These are phyloP conservation scores for Argyresthia goedartella DNA, from an alignment of 2,888 invertebrate species.

Conservation along the genomic window DNA sequence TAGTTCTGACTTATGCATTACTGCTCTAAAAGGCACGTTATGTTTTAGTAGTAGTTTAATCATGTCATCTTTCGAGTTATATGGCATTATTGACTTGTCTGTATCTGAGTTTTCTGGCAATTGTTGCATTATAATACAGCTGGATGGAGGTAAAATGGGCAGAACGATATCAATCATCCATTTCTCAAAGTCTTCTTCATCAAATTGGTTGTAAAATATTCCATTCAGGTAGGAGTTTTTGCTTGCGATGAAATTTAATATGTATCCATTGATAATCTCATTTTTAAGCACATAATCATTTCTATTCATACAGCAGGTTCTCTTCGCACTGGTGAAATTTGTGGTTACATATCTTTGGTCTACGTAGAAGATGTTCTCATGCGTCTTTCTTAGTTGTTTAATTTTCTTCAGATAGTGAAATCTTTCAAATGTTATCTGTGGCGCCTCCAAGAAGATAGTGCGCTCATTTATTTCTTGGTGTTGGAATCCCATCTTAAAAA, in stretches of 20 bases:
- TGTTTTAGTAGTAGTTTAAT: slow-evolving; percentile 25
- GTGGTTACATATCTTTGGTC: slow-evolving; percentile 26
- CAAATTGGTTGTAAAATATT: slow-evolving; percentile 23
- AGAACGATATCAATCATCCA: slow-evolving; percentile 34
- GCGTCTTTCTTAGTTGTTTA: slow-evolving; percentile 16
- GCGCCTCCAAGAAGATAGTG: slow-evolving; percentile 29
- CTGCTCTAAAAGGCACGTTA: slow-evolving; percentile 27
- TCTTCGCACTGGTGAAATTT: no score
- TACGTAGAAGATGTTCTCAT: slow-evolving; percentile 27
- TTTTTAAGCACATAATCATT: no score
- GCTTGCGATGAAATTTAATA: slow-evolving; percentile 27
- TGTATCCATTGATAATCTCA: slow-evolving; percentile 11
- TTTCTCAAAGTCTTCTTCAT: slow-evolving; percentile 24
- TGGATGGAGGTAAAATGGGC: slow-evolving; percentile 17
- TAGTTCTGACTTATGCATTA: slow-evolving; percentile 32
- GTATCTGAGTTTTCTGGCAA: slow-evolving; percentile 13
- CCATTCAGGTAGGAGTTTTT: slow-evolving; percentile 21
- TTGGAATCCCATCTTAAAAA: slow-evolving; percentile 19
- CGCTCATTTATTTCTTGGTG: slow-evolving; percentile 18
- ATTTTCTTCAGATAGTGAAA: slow-evolving; percentile 29
- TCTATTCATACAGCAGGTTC: no score
- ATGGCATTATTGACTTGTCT: slow-evolving; percentile 21
- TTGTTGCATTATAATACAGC: slow-evolving; percentile 30
- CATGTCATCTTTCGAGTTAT: slow-evolving; percentile 33
- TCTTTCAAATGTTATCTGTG: slow-evolving; percentile 31